phyloP scores from a whole-genome alignment of 2,888 invertebrate genomes.

The Coenonympha arcania region DNA sequence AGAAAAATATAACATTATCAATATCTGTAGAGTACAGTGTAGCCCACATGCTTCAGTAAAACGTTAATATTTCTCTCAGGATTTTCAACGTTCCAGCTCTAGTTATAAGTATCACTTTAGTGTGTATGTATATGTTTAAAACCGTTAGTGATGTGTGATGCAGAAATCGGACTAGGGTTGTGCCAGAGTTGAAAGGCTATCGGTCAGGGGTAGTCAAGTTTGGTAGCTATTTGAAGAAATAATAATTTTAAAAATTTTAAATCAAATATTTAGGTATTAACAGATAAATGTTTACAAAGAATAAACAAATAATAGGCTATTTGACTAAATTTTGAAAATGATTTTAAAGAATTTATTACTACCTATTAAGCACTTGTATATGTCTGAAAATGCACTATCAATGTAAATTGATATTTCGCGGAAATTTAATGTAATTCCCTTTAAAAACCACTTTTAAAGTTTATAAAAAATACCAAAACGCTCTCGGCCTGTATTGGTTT shows the following conservation, averaged over 20 bases:
- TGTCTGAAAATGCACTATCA: no score
- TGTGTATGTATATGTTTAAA: background rate
- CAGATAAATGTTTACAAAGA: no score
- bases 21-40: slow-evolving; percentile 1
- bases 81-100: background rate
- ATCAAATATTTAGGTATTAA: background rate
- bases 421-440: no score
- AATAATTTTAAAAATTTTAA: background rate
- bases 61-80: background rate
- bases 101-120: background rate
- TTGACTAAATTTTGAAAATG: no score
- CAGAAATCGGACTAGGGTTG: slow-evolving; percentile 21
- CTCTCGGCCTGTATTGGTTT: no score
- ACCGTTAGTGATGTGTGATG: background rate
- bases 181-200: slow-evolving; percentile 26
- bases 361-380: no score
- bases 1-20: slow-evolving; percentile 20
- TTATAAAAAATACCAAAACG: no score
- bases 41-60: background rate
- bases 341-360: no score
- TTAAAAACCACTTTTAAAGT: no score
- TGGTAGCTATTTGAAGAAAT: background rate
- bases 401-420: no score
- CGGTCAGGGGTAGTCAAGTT: slow-evolving; percentile 20
- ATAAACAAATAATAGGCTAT: no score